These are phyloP conservation scores for Echinometra lucunter DNA, from an alignment of 53 echinoderm and acorn worm genomes.

Conservation along the genomic window DNA sequence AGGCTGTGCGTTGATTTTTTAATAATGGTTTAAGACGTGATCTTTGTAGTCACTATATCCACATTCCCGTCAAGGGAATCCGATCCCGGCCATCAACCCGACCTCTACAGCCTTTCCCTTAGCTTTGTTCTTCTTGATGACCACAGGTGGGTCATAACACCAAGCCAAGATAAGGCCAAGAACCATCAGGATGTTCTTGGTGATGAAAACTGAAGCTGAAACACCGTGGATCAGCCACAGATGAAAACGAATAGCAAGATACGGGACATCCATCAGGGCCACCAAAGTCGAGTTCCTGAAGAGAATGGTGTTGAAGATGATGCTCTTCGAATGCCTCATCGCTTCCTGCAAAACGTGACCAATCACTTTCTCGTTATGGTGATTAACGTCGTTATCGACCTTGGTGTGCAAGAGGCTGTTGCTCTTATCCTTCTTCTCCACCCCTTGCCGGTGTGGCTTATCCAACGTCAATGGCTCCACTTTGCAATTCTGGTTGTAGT, in stretches of 20 bases:
- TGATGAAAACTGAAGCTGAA: slow-evolving; percentile 82
- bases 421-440: slow-evolving; percentile 19
- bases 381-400: slow-evolving; percentile 26
- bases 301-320: slow-evolving; percentile 47
- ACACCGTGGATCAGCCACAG: slow-evolving; percentile 81
- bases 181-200: slow-evolving; percentile 92
- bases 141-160: slow-evolving; percentile 23
- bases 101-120: slow-evolving; percentile 17
- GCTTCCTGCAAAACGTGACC: background rate
- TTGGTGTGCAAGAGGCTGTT: slow-evolving; percentile 11
- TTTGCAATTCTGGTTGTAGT: slow-evolving; percentile 67
- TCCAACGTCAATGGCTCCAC: slow-evolving; percentile 36
- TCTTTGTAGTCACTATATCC: no score
- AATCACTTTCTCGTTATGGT: background rate
- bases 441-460: background rate
- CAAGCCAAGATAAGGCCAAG: slow-evolving; percentile 34
- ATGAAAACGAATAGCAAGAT: slow-evolving; percentile 86
- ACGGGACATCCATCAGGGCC: slow-evolving; percentile 82
- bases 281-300: slow-evolving; percentile 62
- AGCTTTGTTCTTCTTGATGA: slow-evolving; percentile 11
- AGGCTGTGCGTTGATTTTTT: no score
- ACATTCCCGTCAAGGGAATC: background rate
- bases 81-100: slow-evolving; percentile 10
- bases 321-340: slow-evolving; percentile 41
- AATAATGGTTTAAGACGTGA: no score